Base-by-base conservation (phyloP, 2,113 vertebrate genomes). In the Serilophus lunatus region DNA sequence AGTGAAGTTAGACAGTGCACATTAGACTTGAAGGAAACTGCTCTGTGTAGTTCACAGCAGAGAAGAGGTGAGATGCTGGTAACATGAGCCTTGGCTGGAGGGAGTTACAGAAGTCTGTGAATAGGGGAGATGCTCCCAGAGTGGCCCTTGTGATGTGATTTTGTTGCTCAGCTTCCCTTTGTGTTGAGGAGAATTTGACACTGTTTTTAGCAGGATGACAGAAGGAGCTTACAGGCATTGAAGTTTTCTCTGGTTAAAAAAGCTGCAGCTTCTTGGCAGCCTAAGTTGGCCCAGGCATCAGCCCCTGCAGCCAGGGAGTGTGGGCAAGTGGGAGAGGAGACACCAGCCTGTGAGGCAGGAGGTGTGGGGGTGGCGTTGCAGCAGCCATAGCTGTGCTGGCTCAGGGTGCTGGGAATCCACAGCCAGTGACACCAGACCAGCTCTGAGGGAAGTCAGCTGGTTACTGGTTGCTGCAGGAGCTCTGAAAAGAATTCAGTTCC, bases 201-300 rank as follows among this genome's bases (percentile, higher is more conserved):
- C 26, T 60, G n/a, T 25, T 66, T 66, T 68, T 63, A 88, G 59
- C 63, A 64, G 53, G 28, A 10, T 54, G 38, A 29, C 68, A 71
- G 26, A n/a, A 28, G 26, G 24, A 42, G 17, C 10, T 71, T 47
- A 31, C 7, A 22, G 20, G 16, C 44, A 50, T 65, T 24, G 51
- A n/a, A 66, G 22, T 28, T 63, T 36, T 40, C 18, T 71, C 28
- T 59, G 44, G 45, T 54, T 69, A 35, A 36, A 81, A 78, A 72
- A 31, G 40, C 12, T 66, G 83, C 60, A 82, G 56, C n/a, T 83
- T 53, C 64, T 36, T 49, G 18, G 31, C n/a, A 59, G 47, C 35
- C 12, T 42, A 0, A 72, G 14, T 14, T 2, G 4, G 13, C 23
- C 12, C 38, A 23, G 7, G 33, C 19, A 26, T 40, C 2, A 1